Conservation (phyloP, 2,113 vertebrate species). For the Rhizomys pruinosus region DNA sequence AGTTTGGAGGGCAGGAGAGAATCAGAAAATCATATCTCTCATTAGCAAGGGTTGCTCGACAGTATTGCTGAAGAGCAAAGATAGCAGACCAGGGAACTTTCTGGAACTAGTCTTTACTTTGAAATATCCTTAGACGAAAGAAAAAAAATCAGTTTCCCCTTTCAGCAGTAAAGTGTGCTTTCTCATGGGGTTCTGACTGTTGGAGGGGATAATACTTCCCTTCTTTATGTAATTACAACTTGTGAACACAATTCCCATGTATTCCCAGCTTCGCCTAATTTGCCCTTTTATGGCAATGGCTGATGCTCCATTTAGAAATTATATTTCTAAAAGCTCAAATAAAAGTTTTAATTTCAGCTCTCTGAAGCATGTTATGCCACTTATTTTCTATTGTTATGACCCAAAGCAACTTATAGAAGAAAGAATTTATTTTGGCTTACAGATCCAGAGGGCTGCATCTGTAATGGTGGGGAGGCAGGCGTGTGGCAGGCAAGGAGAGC, state of each 20-base stretch:
- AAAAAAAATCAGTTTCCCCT: background rate
- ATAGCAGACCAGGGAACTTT: background rate
- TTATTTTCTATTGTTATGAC: no score
- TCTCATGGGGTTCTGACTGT: background rate
- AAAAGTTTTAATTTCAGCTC: conserved; percentile 58
- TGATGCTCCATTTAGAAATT: conserved; percentile 37
- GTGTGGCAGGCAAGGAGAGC: no score
- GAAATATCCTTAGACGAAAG: background rate
- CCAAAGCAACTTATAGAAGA: no score
- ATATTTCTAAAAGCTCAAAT: conserved; percentile 46
- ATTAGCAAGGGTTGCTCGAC: conserved; percentile 54
- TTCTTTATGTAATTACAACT: conserved; percentile 22
- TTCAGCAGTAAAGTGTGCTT: background rate
- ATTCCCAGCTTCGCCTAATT: conserved; percentile 26
- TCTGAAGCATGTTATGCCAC: background rate
- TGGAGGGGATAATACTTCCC: background rate
- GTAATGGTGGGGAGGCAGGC: no score
- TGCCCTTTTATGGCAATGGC: conserved; percentile 30
- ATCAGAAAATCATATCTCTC: conserved; percentile 78
- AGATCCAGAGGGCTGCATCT: no score
- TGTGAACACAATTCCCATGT: background rate
- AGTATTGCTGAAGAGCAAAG: conserved; percentile 16
- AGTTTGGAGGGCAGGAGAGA: conserved; percentile 74
- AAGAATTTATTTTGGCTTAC: no score
- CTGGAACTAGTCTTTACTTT: background rate